Base-by-base conservation (phyloP, 2,113 vertebrate genomes). In the Hemicordylus capensis region DNA sequence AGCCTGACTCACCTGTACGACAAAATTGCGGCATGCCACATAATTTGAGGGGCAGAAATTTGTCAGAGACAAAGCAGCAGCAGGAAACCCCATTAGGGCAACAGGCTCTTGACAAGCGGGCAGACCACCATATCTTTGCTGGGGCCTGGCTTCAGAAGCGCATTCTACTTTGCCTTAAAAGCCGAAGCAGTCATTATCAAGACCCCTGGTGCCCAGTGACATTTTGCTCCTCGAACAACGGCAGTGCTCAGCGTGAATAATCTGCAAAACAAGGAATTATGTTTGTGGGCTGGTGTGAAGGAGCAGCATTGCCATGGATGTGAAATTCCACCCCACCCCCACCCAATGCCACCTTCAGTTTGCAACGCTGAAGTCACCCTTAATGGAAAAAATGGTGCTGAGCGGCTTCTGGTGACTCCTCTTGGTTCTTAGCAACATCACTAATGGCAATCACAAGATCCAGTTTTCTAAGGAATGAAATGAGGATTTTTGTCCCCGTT, bases 131-230 rank as follows among this genome's bases (percentile, higher is more conserved):
- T 72, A 70, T 76, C 90, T 91, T 92, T 90, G 85, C 89, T 74
- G 85, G 81, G 92, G 87, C 51, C 89, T 83, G 34, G 75, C 84
- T 90, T 84, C 91, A 85, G 87, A 90, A 91, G 91, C 93, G 90
- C 90, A 92, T 91, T 93, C 92, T 93, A 89, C 74, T 0, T 51
- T 48, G 85, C 83, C 90, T 93, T 91, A 79, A 77, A 93, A 88
- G 88, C 94, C 91, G 90, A 87, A 92, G 88, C 89, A 89, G 80
- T 92, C 3, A 6, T 92, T 93, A 95, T 93, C 89, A 94, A 94
- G 90, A 91, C 84, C 90, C 92, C 84, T 86, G 17, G 91, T 42
- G 42, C 70, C 73, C 88, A 86, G 69, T 91, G 90, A 91, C 89
- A 89, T 93, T 94, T 93, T 91, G 87, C 85, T 91, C 85, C 85